phyloP scores from a whole-genome alignment of 2,888 invertebrate species.

The Anoplius nigerrimus region DNA sequence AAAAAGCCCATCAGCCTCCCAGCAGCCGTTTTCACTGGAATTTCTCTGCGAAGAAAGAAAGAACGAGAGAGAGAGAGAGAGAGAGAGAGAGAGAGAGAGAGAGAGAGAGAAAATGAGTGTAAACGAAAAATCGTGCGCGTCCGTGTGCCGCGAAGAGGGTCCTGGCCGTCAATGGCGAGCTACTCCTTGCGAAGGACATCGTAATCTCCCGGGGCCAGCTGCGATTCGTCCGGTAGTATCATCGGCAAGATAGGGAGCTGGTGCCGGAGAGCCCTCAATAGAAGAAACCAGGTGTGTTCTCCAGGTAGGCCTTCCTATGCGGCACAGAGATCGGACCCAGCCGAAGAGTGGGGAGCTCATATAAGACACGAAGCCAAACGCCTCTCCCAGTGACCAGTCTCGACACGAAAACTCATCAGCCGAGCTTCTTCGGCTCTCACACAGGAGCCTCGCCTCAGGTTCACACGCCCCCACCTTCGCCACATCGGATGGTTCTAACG shows the following conservation, averaged over 20 bases:
- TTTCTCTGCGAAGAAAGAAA: no score
- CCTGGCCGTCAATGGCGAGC: no score
- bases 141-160: no score
- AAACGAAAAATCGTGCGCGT: no score
- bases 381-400: conserved; percentile 74
- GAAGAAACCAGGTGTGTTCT: conserved; percentile 65
- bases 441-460: conserved; percentile 15
- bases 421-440: conserved; percentile 66
- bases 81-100: no score
- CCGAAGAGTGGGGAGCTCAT: conserved; percentile 72
- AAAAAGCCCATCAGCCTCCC: no score
- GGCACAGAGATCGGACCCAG: conserved; percentile 57
- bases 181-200: no score
- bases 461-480: conserved; percentile 25
- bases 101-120: no score
- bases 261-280: conserved; percentile 39
- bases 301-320: conserved; percentile 66
- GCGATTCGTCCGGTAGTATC: background rate
- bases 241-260: conserved; percentile 14
- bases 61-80: no score
- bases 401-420: conserved; percentile 74
- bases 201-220: no score
- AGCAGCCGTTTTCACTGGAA: no score
- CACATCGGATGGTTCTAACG: conserved; percentile 50
- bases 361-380: conserved; percentile 73